A percentile compares a stretch with the other conserved stretches of the same genome.
Evolutionary conservation across 2,888 invertebrate species (phyloP).

Genomic region (Catocala nupta): DNA sequence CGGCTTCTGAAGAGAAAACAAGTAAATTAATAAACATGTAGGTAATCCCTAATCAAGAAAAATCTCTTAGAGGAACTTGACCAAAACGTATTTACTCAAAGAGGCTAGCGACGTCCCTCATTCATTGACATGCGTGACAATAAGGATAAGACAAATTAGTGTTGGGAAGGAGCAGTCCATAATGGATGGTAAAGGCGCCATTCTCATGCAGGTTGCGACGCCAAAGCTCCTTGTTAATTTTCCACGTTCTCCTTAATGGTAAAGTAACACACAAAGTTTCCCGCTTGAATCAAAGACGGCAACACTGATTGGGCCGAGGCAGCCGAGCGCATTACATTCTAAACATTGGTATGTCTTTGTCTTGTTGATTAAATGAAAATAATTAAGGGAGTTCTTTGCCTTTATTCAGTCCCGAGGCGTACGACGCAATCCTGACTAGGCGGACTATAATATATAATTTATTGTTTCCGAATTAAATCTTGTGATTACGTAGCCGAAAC

Average conservation of each 20-base stretch:
- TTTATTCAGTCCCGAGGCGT: conserved; percentile 33
- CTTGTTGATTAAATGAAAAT: conserved; percentile 56
- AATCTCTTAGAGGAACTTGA: conserved; percentile 37
- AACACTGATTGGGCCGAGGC: conserved; percentile 67
- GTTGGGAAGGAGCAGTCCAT: conserved; percentile 55
- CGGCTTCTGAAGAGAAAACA: neutral
- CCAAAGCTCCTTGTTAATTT: conserved; percentile 76
- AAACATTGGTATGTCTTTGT: conserved; percentile 56
- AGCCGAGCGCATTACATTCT: conserved; percentile 58
- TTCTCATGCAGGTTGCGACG: conserved; percentile 77
- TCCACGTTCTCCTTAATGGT: conserved; percentile 76
- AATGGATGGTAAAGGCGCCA: conserved; percentile 65
- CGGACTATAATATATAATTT: conserved; percentile 15
- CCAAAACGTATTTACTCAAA: conserved; percentile 45
- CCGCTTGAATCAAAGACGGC: conserved; percentile 67
- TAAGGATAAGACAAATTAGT: conserved; percentile 64
- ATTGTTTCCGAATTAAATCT: conserved; percentile 12
- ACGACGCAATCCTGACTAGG: conserved; percentile 15
- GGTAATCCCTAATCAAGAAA: conserved; percentile 30
- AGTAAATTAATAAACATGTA: conserved; percentile 18
- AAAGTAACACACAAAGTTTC: conserved; percentile 81
- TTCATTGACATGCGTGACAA: conserved; percentile 67
- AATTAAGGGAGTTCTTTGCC: conserved; percentile 50
- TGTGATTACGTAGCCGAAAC: neutral
- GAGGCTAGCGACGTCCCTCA: conserved; percentile 30